These are phyloP conservation scores for Corythornis cristatus DNA, from an alignment of 2,113 vertebrate genomes.

Conservation along the genomic window DNA sequence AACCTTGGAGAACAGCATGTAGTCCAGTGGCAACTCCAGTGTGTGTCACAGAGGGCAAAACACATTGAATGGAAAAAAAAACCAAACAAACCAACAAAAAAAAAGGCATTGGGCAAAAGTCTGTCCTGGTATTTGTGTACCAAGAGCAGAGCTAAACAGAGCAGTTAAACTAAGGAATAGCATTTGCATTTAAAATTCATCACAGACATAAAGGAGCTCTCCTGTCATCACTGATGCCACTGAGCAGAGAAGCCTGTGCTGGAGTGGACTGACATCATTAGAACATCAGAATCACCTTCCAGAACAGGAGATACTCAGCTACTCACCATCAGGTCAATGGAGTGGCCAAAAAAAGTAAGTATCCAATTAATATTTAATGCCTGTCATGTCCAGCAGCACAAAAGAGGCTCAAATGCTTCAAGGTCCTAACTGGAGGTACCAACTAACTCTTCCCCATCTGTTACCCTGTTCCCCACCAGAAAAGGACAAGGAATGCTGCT, in stretches of 20 bases:
- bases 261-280: not conserved
- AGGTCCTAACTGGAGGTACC: not conserved
- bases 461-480: not conserved
- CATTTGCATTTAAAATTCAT: not conserved
- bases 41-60: not conserved
- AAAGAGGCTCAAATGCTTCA: not conserved
- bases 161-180: not conserved
- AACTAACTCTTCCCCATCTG: not conserved
- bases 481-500: not conserved
- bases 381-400: not conserved
- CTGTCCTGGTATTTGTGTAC: not conserved
- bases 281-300: not conserved
- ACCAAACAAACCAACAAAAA: not conserved
- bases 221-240: not conserved
- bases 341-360: not conserved
- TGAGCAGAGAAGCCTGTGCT: not conserved
- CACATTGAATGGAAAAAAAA: not conserved
- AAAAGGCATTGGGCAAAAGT: not conserved
- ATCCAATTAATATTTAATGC: not conserved
- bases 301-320: not conserved
- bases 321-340: not conserved
- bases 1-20: not conserved
- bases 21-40: not conserved
- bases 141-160: not conserved
- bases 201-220: not conserved